These are phyloP conservation scores for Macroramphosus scolopax DNA, from an alignment of 2,797 vertebrate genomes.

Conservation along the genomic window DNA sequence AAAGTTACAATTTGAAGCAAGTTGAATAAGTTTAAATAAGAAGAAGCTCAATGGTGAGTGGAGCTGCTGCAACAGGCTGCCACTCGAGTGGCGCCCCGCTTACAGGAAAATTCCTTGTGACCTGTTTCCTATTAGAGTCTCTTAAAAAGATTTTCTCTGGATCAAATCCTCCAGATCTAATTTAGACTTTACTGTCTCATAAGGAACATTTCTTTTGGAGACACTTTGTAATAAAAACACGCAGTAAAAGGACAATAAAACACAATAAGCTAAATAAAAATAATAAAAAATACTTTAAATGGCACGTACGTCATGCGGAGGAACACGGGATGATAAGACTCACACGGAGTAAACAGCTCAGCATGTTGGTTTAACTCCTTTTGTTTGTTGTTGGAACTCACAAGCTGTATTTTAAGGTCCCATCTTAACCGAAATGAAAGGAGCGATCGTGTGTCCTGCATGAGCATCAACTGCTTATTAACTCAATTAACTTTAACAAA, in stretches of 20 bases:
- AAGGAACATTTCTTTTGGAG: conserved; percentile 28
- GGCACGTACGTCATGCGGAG: neutral
- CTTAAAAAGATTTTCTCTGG: conserved; percentile 2
- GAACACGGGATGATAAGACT: too few relatives aligned
- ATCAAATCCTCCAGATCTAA: conserved; percentile 7
- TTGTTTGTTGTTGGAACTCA: too few relatives aligned
- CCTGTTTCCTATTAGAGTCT: conserved; percentile 24
- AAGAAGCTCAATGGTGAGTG: too few relatives aligned
- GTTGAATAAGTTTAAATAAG: too few relatives aligned
- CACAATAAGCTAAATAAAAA: conserved; percentile 13
- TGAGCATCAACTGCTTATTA: conserved; percentile 6
- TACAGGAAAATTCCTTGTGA: neutral
- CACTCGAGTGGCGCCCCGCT: too few relatives aligned
- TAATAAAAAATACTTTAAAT: too few relatives aligned
- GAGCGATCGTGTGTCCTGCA: neutral
- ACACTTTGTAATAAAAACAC: conserved; percentile 32
- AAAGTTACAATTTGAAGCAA: too few relatives aligned
- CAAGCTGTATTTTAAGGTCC: too few relatives aligned
- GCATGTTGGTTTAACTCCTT: too few relatives aligned
- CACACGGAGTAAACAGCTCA: too few relatives aligned
- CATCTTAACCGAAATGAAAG: neutral
- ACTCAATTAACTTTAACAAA: conserved; percentile 8
- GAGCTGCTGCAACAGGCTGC: too few relatives aligned
- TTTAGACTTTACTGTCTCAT: conserved; percentile 27
- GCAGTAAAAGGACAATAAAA: too few relatives aligned